Evolutionary conservation across 2,113 vertebrate species (phyloP).

Genomic region (Myiozetetes cayanensis): DNA sequence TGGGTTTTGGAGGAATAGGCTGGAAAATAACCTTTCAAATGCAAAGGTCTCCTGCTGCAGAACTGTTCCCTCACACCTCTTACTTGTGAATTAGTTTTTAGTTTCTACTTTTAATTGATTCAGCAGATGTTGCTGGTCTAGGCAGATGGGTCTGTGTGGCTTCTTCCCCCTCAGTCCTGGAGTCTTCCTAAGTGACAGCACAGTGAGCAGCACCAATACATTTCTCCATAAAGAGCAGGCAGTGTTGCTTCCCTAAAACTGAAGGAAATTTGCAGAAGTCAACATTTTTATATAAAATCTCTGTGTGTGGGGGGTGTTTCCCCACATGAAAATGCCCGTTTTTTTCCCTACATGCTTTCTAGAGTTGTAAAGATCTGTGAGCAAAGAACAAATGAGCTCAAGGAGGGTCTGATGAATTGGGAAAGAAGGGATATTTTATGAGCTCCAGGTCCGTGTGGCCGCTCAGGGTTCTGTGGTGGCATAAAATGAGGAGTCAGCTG

Average conservation of each 20-base stretch:
- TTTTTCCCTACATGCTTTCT: fast-evolving
- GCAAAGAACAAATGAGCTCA: background rate
- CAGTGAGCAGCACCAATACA: background rate
- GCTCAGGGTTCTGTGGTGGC: background rate
- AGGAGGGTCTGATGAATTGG: background rate
- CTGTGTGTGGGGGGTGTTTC: no score
- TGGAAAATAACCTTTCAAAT: background rate
- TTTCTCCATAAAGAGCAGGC: background rate
- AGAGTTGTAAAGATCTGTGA: background rate
- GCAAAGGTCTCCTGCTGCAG: background rate
- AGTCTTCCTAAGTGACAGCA: background rate
- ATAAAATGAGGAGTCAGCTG: background rate
- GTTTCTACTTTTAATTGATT: background rate
- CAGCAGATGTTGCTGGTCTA: background rate
- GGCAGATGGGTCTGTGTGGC: background rate
- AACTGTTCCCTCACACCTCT: background rate
- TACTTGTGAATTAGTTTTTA: background rate
- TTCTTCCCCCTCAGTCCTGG: background rate
- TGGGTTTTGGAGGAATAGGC: background rate
- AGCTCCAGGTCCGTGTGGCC: background rate
- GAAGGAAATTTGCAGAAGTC: background rate
- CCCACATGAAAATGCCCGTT: background rate
- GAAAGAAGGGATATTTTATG: background rate
- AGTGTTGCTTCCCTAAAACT: background rate
- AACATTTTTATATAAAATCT: background rate